phyloP scores from a whole-genome alignment of 2,797 vertebrate species.

The Ficedula albicollis region DNA sequence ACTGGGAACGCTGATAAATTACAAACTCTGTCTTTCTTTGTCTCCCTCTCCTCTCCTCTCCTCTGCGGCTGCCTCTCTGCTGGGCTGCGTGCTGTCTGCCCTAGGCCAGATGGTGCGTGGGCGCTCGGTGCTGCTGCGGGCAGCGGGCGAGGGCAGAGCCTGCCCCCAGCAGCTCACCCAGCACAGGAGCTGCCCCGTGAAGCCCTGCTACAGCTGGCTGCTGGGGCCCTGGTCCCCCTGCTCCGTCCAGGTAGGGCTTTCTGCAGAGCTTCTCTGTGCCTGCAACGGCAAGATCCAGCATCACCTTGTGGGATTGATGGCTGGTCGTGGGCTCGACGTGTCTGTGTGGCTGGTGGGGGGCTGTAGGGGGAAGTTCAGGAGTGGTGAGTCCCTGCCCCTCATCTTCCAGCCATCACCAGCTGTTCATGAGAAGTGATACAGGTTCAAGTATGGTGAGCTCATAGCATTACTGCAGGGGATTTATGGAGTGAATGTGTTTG shows the following conservation, averaged over 20 bases:
- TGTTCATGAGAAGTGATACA: background rate
- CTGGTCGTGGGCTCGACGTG: background rate
- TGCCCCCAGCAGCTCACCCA: slow-evolving; percentile 88
- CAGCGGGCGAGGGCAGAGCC: slow-evolving; percentile 87
- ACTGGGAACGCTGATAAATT: background rate
- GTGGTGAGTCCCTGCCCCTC: background rate
- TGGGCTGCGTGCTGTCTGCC: background rate
- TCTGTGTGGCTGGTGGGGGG: background rate
- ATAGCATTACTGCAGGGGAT: slow-evolving; percentile 17
- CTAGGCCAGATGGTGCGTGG: slow-evolving; percentile 85
- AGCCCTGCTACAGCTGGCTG: slow-evolving; percentile 90
- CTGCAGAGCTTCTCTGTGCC: fast-evolving
- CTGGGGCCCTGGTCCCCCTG: slow-evolving; percentile 90
- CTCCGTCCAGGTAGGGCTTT: slow-evolving; percentile 83
- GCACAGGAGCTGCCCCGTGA: slow-evolving; percentile 86
- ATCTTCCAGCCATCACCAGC: background rate
- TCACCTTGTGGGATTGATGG: background rate
- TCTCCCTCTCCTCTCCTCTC: fast-evolving
- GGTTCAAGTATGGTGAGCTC: background rate
- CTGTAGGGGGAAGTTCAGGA: background rate
- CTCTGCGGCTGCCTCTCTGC: background rate
- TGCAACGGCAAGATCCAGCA: fast-evolving
- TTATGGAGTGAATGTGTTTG: slow-evolving; percentile 5
- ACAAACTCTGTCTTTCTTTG: background rate
- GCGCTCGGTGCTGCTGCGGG: slow-evolving; percentile 84